phyloP scores from a whole-genome alignment of 2,797 vertebrate species.

The Gymnodraco acuticeps region DNA sequence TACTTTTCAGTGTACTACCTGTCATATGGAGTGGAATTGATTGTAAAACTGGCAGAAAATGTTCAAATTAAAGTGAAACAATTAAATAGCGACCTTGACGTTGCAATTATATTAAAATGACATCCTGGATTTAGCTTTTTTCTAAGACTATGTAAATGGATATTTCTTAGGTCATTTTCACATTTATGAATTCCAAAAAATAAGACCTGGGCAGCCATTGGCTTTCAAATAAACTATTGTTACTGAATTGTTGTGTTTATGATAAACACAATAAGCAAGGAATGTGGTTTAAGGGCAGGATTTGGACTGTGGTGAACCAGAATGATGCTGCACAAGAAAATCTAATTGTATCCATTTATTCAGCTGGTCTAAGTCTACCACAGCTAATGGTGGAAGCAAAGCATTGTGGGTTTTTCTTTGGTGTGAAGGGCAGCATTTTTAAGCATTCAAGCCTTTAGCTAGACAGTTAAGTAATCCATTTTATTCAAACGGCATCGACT shows the following conservation, averaged over 20 bases:
- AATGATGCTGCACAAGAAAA: constrained; percentile 1
- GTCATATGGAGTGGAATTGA: neutral
- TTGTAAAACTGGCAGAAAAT: neutral
- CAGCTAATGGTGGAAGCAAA: neutral
- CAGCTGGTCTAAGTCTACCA: neutral
- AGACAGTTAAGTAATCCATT: neutral
- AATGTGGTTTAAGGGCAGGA: neutral
- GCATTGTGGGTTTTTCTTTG: neutral
- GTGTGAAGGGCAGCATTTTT: neutral
- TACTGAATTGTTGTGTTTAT: neutral
- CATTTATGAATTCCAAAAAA: too few species aligned
- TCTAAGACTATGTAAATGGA: neutral
- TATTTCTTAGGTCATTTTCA: too few species aligned
- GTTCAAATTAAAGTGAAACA: neutral
- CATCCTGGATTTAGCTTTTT: neutral
- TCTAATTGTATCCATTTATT: neutral
- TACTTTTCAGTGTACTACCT: neutral
- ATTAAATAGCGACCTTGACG: neutral
- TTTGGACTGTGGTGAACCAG: neutral
- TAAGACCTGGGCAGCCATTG: neutral
- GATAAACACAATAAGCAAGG: neutral
- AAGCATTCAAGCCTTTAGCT: neutral
- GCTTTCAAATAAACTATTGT: neutral
- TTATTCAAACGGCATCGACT: neutral
- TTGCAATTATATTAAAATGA: neutral